A percentile compares a stretch with the other conserved stretches of the same genome.
Evolutionary conservation across 2,797 vertebrate species (phyloP).

Genomic region (Jordanella pulchra): DNA sequence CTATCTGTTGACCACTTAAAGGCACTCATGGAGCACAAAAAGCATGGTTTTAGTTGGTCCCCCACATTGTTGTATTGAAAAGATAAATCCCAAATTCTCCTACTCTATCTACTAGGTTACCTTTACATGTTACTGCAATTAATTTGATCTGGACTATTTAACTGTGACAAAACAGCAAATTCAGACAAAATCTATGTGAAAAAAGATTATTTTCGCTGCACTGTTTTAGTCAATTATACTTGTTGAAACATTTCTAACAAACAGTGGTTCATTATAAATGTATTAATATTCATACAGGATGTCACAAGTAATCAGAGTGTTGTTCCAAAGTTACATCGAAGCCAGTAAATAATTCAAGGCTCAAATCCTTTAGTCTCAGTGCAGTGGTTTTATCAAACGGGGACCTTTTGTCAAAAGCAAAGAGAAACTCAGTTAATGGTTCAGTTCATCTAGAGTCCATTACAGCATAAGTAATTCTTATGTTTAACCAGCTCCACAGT

Average conservation of each 20-base stretch:
- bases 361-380: not conserved
- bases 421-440: constrained; percentile 38
- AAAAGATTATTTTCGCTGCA: not conserved
- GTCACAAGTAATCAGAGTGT: not conserved
- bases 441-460: constrained; percentile 69
- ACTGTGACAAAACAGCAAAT: not conserved
- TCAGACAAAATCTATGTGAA: not conserved
- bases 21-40: too few relatives aligned
- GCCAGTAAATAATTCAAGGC: not conserved
- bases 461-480: constrained; percentile 55
- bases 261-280: not conserved
- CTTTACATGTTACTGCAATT: not conserved
- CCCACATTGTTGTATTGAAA: too few relatives aligned
- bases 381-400: constrained; percentile 6
- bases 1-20: too few relatives aligned
- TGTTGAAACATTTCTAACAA: not conserved
- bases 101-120: not conserved
- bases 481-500: constrained; percentile 57
- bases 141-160: not conserved
- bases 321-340: not conserved
- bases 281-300: not conserved
- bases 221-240: not conserved
- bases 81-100: too few relatives aligned
- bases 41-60: too few relatives aligned
- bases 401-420: constrained; percentile 13